Evolutionary conservation across 2,797 vertebrate species (phyloP).

Genomic region (Strix occidentalis): DNA sequence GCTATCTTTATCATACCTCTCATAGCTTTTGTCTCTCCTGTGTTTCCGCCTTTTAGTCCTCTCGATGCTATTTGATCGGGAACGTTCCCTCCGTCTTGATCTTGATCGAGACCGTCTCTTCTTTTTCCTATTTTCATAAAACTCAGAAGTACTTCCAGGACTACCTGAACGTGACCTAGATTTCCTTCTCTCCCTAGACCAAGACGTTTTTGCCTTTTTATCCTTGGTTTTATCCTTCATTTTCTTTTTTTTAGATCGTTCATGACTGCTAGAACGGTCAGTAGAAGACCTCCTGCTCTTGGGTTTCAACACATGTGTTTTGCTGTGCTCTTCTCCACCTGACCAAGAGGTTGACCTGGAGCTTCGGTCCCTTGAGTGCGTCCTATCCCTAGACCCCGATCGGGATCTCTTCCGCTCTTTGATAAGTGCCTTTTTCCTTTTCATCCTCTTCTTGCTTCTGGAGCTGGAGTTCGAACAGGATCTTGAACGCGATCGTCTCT

Average conservation of each 20-base stretch:
- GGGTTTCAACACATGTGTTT: constrained; percentile 30
- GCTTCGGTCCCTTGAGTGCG: constrained; percentile 69
- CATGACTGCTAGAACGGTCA: constrained; percentile 76
- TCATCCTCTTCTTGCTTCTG: constrained; percentile 68
- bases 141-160: constrained; percentile 68
- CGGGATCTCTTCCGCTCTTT: constrained; percentile 45
- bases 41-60: constrained; percentile 70
- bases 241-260: constrained; percentile 75
- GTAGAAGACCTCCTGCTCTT: constrained; percentile 73
- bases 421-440: constrained; percentile 32
- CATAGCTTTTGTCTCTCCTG: constrained; percentile 68
- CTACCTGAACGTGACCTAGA: constrained; percentile 74
- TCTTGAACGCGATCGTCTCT: constrained; percentile 65
- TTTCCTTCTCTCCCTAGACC: constrained; percentile 64
- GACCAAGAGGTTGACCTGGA: constrained; percentile 71
- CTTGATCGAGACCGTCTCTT: constrained; percentile 78
- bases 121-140: constrained; percentile 71
- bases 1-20: constrained; percentile 63
- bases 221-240: constrained; percentile 66
- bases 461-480: constrained; percentile 74
- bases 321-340: constrained; percentile 59
- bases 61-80: constrained; percentile 82
- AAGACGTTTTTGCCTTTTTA: constrained; percentile 61
- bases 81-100: constrained; percentile 74
- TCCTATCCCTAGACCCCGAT: constrained; percentile 64